Percentiles rank a stretch among this genome's conserved stretches.
These are phyloP conservation scores for Meriones unguiculatus DNA, from an alignment of 2,113 vertebrate genomes.

Conservation along the genomic window DNA sequence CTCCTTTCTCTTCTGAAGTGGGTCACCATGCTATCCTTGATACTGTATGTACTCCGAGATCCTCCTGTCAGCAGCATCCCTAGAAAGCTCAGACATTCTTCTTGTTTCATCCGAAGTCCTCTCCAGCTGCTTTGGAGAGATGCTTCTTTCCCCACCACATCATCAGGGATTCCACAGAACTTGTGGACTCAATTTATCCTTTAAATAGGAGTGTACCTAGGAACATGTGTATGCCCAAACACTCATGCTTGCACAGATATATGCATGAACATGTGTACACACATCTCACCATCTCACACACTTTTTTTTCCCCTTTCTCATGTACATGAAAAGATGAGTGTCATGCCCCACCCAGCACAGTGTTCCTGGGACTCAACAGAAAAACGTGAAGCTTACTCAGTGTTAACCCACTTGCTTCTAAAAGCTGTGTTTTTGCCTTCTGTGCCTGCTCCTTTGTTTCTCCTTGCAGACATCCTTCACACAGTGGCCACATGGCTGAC, in stretches of 20 bases:
- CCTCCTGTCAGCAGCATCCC: neutral
- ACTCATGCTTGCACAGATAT: too few relatives aligned
- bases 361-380: neutral
- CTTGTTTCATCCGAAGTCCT: neutral
- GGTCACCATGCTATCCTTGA: neutral
- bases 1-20: neutral
- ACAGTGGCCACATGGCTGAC: neutral
- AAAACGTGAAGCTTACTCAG: neutral
- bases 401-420: neutral
- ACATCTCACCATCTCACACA: neutral
- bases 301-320: neutral
- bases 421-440: neutral
- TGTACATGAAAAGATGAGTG: neutral
- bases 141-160: too few relatives aligned
- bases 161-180: neutral
- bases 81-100: neutral
- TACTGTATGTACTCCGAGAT: neutral
- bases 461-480: neutral
- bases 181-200: neutral
- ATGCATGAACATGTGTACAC: neutral
- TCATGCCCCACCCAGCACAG: neutral
- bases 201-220: neutral
- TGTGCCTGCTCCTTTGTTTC: constrained; percentile 5
- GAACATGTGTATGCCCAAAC: too few relatives aligned
- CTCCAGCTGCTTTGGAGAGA: neutral